A percentile compares a stretch with the other conserved stretches of the same genome.
phyloP scores from a whole-genome alignment of 2,113 vertebrate species.

The Heterocephalus glaber region DNA sequence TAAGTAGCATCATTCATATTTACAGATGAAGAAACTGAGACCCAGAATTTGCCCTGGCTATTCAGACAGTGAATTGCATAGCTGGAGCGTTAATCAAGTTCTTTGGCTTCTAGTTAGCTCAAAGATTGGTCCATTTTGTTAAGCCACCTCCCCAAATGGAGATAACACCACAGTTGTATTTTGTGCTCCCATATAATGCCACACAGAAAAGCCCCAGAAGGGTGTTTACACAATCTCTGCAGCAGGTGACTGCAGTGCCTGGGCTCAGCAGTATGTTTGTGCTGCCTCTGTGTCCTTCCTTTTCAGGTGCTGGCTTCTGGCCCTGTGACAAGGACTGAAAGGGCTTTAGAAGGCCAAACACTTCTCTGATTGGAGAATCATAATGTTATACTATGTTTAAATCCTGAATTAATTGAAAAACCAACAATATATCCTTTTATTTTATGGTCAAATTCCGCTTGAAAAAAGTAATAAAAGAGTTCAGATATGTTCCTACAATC shows the following conservation, averaged over 20 bases:
- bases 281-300: background rate
- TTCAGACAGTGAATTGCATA: background rate
- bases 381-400: constrained; percentile 1
- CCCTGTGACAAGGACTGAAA: background rate
- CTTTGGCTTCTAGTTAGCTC: background rate
- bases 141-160: background rate
- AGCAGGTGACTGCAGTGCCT: background rate
- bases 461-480: background rate
- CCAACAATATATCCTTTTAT: background rate
- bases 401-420: constrained; percentile 42
- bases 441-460: constrained; percentile 40
- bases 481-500: background rate
- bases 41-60: background rate
- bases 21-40: background rate
- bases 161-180: background rate
- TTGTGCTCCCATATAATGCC: background rate
- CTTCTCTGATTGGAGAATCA: background rate
- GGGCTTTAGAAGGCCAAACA: constrained; percentile 38
- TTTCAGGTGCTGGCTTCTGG: constrained; percentile 36
- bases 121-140: background rate
- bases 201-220: background rate
- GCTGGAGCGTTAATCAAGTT: background rate
- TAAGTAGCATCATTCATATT: background rate
- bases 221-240: background rate
- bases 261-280: background rate